phyloP scores from a whole-genome alignment of 1,140 invertebrate genomes.

The Oscheius sp. region DNA sequence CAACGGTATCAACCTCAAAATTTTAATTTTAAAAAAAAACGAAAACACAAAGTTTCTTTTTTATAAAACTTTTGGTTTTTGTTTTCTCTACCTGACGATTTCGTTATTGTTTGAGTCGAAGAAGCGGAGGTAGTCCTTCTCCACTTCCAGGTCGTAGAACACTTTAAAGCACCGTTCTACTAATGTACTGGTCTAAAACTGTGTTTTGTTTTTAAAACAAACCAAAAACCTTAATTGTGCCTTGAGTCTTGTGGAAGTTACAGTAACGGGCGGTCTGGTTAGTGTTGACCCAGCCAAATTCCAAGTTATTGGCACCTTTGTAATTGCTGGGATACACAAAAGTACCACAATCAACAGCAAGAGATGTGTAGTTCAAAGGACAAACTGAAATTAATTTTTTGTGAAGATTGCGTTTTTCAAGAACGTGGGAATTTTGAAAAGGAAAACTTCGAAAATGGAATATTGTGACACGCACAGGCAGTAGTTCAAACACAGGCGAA shows the following conservation, averaged over 20 bases:
- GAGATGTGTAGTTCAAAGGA: not conserved
- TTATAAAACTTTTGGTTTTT: no score
- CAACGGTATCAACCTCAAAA: not conserved
- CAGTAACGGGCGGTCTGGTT: not conserved
- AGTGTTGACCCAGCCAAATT: not conserved
- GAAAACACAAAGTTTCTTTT: no score
- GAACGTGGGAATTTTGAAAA: no score
- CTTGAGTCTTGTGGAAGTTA: not conserved
- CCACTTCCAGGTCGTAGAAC: not conserved
- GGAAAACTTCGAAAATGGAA: no score
- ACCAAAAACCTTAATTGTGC: no score
- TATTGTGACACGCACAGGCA: no score
- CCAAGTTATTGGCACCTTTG: not conserved
- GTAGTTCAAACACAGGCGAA: no score
- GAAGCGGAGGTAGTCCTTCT: not conserved
- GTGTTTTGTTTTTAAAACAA: not conserved
- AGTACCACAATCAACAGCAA: not conserved
- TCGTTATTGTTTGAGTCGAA: not conserved
- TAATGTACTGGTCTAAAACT: not conserved
- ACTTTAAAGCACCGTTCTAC: not conserved
- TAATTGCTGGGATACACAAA: not conserved
- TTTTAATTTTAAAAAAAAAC: no score
- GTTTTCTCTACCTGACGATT: slow-evolving; percentile 3
- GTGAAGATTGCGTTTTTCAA: no score
- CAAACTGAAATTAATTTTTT: not conserved